Conservation (phyloP, 2,888 invertebrate genomes). For the Sarcophaga caerulescens region DNA sequence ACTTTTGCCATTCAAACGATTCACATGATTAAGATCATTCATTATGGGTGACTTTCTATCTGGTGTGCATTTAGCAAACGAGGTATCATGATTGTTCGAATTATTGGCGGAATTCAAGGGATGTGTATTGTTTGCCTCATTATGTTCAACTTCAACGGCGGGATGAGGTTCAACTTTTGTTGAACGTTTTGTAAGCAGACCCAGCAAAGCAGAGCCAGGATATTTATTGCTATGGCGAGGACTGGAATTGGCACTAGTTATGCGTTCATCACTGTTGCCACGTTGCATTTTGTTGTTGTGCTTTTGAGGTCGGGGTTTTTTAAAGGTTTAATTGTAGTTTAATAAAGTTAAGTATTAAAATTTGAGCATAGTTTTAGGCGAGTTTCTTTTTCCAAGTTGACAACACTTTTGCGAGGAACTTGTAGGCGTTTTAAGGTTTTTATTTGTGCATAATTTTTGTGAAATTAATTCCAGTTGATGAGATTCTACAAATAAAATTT, state of each 20-base stretch:
- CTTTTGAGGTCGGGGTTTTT: not conserved
- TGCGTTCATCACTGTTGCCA: constrained; percentile 76
- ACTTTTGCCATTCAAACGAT: constrained; percentile 70
- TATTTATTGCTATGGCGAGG: constrained; percentile 75
- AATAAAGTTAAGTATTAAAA: constrained; percentile 9
- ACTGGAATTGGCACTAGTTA: constrained; percentile 73
- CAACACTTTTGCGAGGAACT: constrained; percentile 21
- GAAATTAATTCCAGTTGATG: not conserved
- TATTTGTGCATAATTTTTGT: constrained; percentile 43
- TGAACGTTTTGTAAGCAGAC: constrained; percentile 78
- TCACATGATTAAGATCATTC: constrained; percentile 65
- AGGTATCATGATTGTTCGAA: constrained; percentile 73
- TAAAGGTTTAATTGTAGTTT: not conserved
- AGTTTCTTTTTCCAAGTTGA: constrained; percentile 13
- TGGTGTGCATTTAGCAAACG: constrained; percentile 78
- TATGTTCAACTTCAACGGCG: constrained; percentile 56
- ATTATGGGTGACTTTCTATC: constrained; percentile 67
- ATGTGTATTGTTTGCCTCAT: constrained; percentile 24
- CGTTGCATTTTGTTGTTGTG: constrained; percentile 65
- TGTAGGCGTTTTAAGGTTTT: constrained; percentile 2
- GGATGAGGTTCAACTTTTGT: constrained; percentile 81
- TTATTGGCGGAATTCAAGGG: constrained; percentile 18
- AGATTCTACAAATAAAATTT: not conserved
- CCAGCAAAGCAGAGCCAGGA: constrained; percentile 74
- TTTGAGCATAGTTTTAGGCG: constrained; percentile 55